Evolutionary conservation across 2,113 vertebrate genomes (phyloP), one percentile per base, ranked within the genome.

Genomic region (Toxostoma redivivum): DNA sequence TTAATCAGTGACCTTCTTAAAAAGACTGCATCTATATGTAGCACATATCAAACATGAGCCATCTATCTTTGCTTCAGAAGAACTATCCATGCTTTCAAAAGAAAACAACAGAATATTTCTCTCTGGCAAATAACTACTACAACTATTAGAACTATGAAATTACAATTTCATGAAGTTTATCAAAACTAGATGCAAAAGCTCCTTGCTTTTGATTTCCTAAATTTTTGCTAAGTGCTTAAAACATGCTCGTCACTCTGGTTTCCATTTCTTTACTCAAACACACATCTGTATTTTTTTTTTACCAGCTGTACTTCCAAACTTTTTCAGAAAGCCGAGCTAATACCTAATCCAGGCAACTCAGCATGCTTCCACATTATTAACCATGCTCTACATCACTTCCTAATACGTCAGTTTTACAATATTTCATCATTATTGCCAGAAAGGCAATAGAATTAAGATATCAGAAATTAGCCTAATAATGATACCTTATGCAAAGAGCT

Each of bases 381-480:
- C 1, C 0, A 0, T 18, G 31, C 64, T 82, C 53, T 47, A 54
- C 28, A 57, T n/a, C 1, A 57, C 65, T 72, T 88, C 83, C 56
- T 60, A 91, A 64, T 64, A 40, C 0, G 0, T 38, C 78, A 35
- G 3, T 77, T 84, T 70, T 56, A 69, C 57, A 38, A 1, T 42
- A 69, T n/a, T 86, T 95, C 38, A 70, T 37, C 56, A 66, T 93
- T 54, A 80, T 17, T 73, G 44, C 54, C 56, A 83, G 56, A 74
- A 53, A 86, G 12, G 23, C 54, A 77, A 44, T 1, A 45, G 15
- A 91, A 74, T 11, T 42, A 78, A 58, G 67, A 57, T 20, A 69
- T 11, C n/a, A 73, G 58, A 70, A 77, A 69, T 72, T 47, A 83
- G 50, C 30, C 71, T 57, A 72, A 65, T 51, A 83, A 65, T 11